Base-by-base conservation (phyloP, 1,140 invertebrate genomes). In the Mesaphorura yosii region DNA sequence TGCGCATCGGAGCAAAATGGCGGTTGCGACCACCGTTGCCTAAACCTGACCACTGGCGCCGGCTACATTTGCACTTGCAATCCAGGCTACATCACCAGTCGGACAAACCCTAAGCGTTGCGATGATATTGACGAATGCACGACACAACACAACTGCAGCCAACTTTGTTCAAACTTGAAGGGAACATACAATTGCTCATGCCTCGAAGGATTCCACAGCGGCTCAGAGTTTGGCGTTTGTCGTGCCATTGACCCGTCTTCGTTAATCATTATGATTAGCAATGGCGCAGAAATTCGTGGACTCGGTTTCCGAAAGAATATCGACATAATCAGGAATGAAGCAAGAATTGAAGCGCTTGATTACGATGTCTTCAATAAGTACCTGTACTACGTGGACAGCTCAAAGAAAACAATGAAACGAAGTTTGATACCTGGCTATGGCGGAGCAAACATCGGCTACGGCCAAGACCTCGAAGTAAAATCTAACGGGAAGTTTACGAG, bases 11-110 rank as follows among this genome's bases (percentile, higher is more conserved):
- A 67, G 1, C 78, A 76, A 39, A 81, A 80, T 67, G 91, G 92
- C n/a, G 89, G 90, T 0, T 97, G 93, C 72, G 80, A 91, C 66
- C 90, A 96, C 62, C 82, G 82, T 53, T 97, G 93, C 64, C 83
- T 83, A 38, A 86, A 90, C 66, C 69, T 95, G 0, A 83, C 82
- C 0, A 77, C 80, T 1, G 79, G 80, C 15, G 83, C 81, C 0
- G 88, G 86, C 2, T 92, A 88, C 68, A 87, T 91, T 58, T 95
- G 90, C 67, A 78, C 81, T 27, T 96, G 90, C 67, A 74, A 79
- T 15, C 44, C 44, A 10, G 92, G 91, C 28, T 95, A 83, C 68
- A 84, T 86, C 51, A 85, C 88, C 17, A 79, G 82, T 0, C 45
- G 60, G 39, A 60, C 64, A 4, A 71, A 77, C 55, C 67, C 70